Base-by-base conservation (phyloP, 2,797 vertebrate species). In the Danio kyathit region DNA sequence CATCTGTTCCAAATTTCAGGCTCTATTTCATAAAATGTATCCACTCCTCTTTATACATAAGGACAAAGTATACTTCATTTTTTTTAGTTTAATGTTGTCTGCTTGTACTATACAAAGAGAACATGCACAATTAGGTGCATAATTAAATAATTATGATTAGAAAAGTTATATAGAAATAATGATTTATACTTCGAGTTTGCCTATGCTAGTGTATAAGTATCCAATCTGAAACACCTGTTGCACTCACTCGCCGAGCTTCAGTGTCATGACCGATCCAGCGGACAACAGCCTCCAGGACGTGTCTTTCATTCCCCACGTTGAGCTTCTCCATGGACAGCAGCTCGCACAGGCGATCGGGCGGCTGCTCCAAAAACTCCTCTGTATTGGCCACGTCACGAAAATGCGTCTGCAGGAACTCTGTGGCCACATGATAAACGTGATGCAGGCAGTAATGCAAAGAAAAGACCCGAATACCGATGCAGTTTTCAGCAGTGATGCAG, bases 401-500 rank as follows among this genome's bases (percentile, higher is more conserved):
- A 85, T 99, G 98, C 0, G 98, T 99, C 92, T 99, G 98, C 89
- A 99, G 94, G 90, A 96, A 99, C 83, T 99, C 97, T 0, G 97
- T 98, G 92, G 98, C 96, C 48, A 95, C 92, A 59, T 98, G 94
- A 87, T 98, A 95, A 38, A 99, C 96, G 0, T 99, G 98, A 90
- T 96, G 90, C 48, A 99, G 95, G 90, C 96, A 98, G 90, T 99
- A 99, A 88, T 97, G 97, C 52, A 99, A 92, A 0, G 98, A 96
- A 86, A 99, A 99, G 86, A 98, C 96, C 1, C 97, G 95, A 89
- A 99, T 99, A 70, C 98, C 98, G 0, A 99, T 96, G 92, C 98
- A 99, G 94, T 99, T 99, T 90, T 99, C 97, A 0, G 97, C 97
- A 0, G 94, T 95, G 83, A 99, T 97, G 91, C 98, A 99, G 91